These are phyloP conservation scores for Enhydra lutris DNA, from an alignment of 2,113 vertebrate species.

Conservation along the genomic window DNA sequence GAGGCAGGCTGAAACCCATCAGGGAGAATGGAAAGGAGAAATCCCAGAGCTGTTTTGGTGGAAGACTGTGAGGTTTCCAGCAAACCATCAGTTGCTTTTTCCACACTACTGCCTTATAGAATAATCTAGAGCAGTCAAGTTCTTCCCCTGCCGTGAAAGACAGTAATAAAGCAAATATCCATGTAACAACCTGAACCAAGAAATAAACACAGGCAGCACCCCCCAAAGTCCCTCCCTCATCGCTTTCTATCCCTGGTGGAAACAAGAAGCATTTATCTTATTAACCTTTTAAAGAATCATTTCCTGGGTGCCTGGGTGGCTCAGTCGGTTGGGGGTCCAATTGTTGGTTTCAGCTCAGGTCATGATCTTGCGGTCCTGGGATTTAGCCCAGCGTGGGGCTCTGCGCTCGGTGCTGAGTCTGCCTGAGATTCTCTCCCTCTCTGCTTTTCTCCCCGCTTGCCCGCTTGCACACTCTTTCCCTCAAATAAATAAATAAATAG, in stretches of 20 bases:
- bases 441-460: not conserved
- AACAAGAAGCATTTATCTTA: not conserved
- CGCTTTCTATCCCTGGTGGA: not conserved
- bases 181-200: not conserved
- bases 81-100: not conserved
- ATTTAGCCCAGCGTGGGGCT: not conserved
- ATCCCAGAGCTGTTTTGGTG: not conserved
- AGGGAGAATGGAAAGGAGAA: not conserved
- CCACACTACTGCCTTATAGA: not conserved
- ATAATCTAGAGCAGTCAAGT: not conserved
- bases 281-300: not conserved
- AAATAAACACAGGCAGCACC: not conserved
- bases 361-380: rapidly evolving
- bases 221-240: not conserved
- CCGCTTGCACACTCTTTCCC: not conserved
- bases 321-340: not conserved
- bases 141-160: not conserved
- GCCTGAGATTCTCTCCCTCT: not conserved
- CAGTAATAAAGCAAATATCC: not conserved
- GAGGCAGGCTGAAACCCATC: not conserved
- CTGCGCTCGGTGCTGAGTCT: not conserved
- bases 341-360: not conserved
- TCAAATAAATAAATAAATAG: not conserved
- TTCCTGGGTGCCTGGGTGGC: not conserved
- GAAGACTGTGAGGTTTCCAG: not conserved